Evolutionary conservation across 2,113 vertebrate genomes (phyloP).

Genomic region (Phaetusa simplex): DNA sequence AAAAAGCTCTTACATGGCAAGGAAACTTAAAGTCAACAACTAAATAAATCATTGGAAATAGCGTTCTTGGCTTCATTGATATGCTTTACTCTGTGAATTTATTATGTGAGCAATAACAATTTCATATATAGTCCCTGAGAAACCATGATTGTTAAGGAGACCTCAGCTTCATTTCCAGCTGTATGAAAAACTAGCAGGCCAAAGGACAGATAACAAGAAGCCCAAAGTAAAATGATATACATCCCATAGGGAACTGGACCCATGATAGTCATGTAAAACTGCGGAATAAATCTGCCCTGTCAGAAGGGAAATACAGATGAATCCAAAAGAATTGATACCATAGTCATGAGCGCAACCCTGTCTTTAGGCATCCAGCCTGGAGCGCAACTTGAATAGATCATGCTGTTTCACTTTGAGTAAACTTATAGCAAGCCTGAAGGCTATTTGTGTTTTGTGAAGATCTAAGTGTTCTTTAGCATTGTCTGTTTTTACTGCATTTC

Average conservation of each 20-base stretch:
- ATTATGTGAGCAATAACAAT: constrained; percentile 5
- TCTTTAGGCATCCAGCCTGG: neutral
- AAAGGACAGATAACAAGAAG: neutral
- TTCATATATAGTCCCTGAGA: neutral
- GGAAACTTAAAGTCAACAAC: neutral
- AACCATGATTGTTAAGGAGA: neutral
- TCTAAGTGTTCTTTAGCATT: constrained; percentile 13
- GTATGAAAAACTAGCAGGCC: neutral
- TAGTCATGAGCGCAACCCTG: neutral
- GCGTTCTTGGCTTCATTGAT: neutral
- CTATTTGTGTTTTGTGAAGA: neutral
- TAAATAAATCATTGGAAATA: constrained; percentile 9
- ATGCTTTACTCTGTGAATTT: neutral
- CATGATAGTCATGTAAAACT: constrained; percentile 36
- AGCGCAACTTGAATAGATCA: neutral
- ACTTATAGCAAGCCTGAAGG: constrained; percentile 31
- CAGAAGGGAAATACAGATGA: neutral
- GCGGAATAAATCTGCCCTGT: neutral
- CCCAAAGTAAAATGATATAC: neutral
- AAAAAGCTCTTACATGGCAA: neutral
- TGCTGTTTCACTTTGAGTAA: neutral
- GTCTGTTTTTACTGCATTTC: neutral
- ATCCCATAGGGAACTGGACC: neutral
- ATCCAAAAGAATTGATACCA: neutral
- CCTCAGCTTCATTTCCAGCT: neutral